Percentiles rank a stretch among this genome's conserved stretches.
phyloP scores from a whole-genome alignment of 2,888 invertebrate genomes.

The Gisinianus flammeolus region DNA sequence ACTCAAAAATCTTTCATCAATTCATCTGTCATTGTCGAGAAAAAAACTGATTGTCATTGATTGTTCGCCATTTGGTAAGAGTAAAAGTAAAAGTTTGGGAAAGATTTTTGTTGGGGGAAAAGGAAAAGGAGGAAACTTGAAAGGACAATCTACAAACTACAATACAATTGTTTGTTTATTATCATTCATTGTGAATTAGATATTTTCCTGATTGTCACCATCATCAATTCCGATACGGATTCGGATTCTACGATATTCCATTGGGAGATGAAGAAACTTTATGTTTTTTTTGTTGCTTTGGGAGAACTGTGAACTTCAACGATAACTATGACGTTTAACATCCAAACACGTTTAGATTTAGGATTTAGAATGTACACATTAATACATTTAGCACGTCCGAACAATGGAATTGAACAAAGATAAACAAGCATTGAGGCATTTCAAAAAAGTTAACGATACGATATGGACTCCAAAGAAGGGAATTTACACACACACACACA shows the following conservation, averaged over 20 bases:
- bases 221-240: slow-evolving; percentile 1
- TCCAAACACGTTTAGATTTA: neutral
- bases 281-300: neutral
- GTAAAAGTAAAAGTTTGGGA: too few species aligned
- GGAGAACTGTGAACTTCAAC: neutral
- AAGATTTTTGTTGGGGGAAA: too few species aligned
- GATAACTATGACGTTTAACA: neutral
- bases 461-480: slow-evolving; percentile 6
- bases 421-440: slow-evolving; percentile 17
- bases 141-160: too few species aligned
- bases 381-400: slow-evolving; percentile 25
- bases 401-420: slow-evolving; percentile 24
- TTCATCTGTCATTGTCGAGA: too few species aligned
- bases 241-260: neutral
- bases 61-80: too few species aligned
- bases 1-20: too few species aligned
- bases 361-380: slow-evolving; percentile 1
- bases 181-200: neutral
- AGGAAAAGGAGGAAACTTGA: too few species aligned
- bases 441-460: slow-evolving; percentile 21
- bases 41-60: too few species aligned
- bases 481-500: neutral
- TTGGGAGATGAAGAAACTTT: neutral
- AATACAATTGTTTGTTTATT: neutral
- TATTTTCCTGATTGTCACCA: slow-evolving; percentile 25